phyloP scores from a whole-genome alignment of 1,140 invertebrate genomes.

The Megalopta genalis region DNA sequence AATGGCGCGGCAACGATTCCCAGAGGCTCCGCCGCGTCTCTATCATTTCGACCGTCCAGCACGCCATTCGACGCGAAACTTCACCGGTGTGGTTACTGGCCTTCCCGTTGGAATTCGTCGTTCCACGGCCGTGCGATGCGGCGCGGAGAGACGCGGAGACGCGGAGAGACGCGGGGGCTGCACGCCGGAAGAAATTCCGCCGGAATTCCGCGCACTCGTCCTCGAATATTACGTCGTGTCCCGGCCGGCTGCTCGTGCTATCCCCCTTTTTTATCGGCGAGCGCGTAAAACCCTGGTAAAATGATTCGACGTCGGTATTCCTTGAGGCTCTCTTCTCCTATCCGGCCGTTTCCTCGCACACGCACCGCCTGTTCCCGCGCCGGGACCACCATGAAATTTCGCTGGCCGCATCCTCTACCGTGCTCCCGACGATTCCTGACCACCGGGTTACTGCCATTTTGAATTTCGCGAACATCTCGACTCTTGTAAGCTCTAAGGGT shows the following conservation, averaged over 20 bases:
- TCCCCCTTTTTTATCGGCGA: slow-evolving; percentile 29
- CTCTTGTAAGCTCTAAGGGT: not conserved
- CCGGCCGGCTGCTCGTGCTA: not conserved
- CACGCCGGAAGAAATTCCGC: slow-evolving; percentile 30
- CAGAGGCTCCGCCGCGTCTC: slow-evolving; percentile 22
- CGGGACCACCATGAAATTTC: not conserved
- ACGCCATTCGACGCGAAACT: not conserved
- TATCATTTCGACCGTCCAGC: slow-evolving; percentile 21
- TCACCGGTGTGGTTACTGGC: not conserved
- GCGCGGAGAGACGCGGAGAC: too few relatives aligned
- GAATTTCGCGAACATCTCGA: not conserved
- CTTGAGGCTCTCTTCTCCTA: not conserved
- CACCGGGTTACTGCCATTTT: slow-evolving; percentile 3
- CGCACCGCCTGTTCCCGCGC: too few relatives aligned
- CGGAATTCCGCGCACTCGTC: slow-evolving; percentile 31
- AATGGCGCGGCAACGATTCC: slow-evolving; percentile 27
- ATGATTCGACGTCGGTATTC: slow-evolving; percentile 16
- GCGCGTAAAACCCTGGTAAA: slow-evolving; percentile 25
- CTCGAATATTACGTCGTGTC: slow-evolving; percentile 32
- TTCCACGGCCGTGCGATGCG: not conserved
- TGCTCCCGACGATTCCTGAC: not conserved
- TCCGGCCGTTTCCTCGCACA: not conserved
- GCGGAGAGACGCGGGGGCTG: not conserved
- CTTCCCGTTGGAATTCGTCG: slow-evolving; percentile 9
- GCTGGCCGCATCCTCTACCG: not conserved